Conservation (phyloP, 2,888 invertebrate species). For the Drosophila stalkeri region DNA sequence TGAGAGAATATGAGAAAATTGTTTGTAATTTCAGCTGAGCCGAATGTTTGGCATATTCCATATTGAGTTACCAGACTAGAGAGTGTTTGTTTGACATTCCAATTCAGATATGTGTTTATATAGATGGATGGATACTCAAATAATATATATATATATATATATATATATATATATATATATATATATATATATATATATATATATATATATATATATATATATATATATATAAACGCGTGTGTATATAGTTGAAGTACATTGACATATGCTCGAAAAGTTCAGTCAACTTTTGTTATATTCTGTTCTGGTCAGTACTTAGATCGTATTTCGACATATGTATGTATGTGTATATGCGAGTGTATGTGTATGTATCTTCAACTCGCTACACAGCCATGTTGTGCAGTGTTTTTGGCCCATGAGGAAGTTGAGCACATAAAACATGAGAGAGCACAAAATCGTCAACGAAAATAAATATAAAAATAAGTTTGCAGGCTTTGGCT, state of each 20-base stretch:
- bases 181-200: background rate
- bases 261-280: conserved; percentile 44
- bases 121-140: background rate
- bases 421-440: conserved; percentile 48
- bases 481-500: conserved; percentile 38
- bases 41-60: background rate
- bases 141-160: background rate
- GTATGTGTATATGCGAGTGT: conserved; percentile 27
- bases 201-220: background rate
- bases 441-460: conserved; percentile 28
- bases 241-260: conserved; percentile 34
- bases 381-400: conserved; percentile 21
- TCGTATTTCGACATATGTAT: conserved; percentile 36
- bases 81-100: conserved; percentile 13
- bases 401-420: conserved; percentile 58
- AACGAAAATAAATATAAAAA: conserved; percentile 39
- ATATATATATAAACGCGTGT: background rate
- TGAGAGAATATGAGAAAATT: background rate
- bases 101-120: background rate
- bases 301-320: conserved; percentile 20
- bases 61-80: conserved; percentile 23
- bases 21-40: conserved; percentile 8
- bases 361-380: conserved; percentile 16
- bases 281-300: conserved; percentile 42
- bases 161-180: background rate